Evolutionary conservation across 2,797 vertebrate genomes (phyloP).

Genomic region (Dryobates pubescens): DNA sequence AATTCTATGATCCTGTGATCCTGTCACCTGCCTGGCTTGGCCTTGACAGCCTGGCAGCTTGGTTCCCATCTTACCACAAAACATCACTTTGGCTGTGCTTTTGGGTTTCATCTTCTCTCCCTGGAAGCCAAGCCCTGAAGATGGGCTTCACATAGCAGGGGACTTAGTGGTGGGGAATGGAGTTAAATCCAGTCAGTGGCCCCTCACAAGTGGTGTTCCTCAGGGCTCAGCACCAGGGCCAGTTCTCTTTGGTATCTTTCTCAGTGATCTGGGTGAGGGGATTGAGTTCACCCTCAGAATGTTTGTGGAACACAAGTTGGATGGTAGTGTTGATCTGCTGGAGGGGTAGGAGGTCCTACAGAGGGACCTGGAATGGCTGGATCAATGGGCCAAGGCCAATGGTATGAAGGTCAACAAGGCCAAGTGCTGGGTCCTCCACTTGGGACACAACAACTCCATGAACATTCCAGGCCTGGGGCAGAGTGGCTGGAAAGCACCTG

Average conservation of each 20-base stretch:
- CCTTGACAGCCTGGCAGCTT: not conserved
- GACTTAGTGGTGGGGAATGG: not conserved
- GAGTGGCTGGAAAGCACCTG: no score
- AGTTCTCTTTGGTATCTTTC: not conserved
- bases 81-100: rapidly evolving
- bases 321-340: not conserved
- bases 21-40: rapidly evolving
- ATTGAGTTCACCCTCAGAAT: not conserved
- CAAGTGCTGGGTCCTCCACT: not conserved
- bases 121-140: not conserved
- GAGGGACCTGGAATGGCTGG: not conserved
- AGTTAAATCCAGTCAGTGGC: not conserved
- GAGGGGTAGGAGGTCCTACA: no score
- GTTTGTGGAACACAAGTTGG: not conserved
- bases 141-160: rapidly evolving
- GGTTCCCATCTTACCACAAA: rapidly evolving
- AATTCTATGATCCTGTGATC: not conserved
- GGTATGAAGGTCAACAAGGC: not conserved
- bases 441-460: no score
- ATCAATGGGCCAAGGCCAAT: not conserved
- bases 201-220: not conserved
- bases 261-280: not conserved
- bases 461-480: no score
- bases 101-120: not conserved
- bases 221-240: not conserved